These are phyloP conservation scores for Drosophila nannoptera DNA, from an alignment of 1,140 invertebrate species.

Conservation along the genomic window DNA sequence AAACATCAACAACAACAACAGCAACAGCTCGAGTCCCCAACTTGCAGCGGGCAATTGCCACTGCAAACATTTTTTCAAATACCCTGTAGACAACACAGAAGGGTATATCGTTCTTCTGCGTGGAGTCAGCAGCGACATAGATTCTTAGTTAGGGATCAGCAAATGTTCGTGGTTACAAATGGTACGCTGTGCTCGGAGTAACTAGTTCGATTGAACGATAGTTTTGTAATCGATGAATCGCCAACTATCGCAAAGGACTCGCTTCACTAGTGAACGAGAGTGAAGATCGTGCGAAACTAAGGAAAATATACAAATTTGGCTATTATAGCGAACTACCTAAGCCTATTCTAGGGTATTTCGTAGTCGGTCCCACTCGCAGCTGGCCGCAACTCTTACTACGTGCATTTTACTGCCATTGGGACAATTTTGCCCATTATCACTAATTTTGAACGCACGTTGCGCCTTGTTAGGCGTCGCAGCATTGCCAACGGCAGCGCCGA, in stretches of 20 bases:
- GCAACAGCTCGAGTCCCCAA: slow-evolving; percentile 8
- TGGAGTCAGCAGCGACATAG: no score
- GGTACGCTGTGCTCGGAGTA: no score
- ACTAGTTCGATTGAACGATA: no score
- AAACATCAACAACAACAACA: no score
- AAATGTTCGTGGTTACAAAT: no score
- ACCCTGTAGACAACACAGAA: neutral
- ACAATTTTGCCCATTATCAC: slow-evolving; percentile 77
- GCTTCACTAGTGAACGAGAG: no score
- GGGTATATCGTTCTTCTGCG: neutral
- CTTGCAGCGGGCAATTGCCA: slow-evolving; percentile 24
- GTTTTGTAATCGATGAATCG: no score
- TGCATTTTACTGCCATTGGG: slow-evolving; percentile 58
- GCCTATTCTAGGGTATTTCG: neutral
- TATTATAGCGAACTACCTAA: no score
- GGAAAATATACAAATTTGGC: no score
- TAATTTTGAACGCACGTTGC: slow-evolving; percentile 66
- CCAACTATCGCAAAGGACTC: no score
- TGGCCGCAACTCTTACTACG: slow-evolving; percentile 1
- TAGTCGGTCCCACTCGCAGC: neutral
- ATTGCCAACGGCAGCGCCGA: slow-evolving; percentile 10
- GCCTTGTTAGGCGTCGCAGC: slow-evolving; percentile 63
- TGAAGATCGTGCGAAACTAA: no score
- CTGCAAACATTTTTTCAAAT: slow-evolving; percentile 24
- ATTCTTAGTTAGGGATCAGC: no score